Percentiles rank a stretch among this genome's conserved stretches.
Evolutionary conservation across 2,888 invertebrate genomes (phyloP).

Genomic region (Pseudeuparius sepicola): DNA sequence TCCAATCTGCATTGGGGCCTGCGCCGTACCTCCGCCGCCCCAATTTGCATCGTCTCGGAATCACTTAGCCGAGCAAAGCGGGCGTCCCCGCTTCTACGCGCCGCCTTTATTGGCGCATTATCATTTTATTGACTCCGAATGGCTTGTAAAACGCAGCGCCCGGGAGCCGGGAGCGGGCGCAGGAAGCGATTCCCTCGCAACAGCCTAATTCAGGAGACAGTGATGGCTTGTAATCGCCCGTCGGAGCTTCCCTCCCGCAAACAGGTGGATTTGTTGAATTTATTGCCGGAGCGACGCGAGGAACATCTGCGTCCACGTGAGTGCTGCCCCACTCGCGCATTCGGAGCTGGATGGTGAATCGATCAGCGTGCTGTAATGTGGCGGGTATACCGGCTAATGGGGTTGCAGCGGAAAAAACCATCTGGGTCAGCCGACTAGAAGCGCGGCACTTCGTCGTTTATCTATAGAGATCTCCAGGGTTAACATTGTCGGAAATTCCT

Average conservation of each 20-base stretch:
- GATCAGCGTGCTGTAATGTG: no score
- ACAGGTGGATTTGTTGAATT: conserved; percentile 41
- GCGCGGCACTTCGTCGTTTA: no score
- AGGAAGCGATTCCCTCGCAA: conserved; percentile 40
- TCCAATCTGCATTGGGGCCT: no score
- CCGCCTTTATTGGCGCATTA: conserved; percentile 42
- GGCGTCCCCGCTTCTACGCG: conserved; percentile 31
- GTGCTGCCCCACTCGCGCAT: conserved; percentile 11
- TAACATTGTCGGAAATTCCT: no score
- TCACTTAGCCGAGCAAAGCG: conserved; percentile 35
- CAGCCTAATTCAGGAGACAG: conserved; percentile 43
- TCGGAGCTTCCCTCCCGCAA: conserved; percentile 36
- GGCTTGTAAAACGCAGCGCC: conserved; percentile 45
- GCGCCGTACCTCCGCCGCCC: no score
- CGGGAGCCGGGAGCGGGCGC: conserved; percentile 36
- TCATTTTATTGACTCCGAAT: conserved; percentile 47
- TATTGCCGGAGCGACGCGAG: conserved; percentile 29
- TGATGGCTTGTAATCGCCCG: conserved; percentile 42
- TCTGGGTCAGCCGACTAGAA: no score
- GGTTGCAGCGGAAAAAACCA: no score
- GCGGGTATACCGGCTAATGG: no score
- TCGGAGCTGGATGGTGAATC: no score
- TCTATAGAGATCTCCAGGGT: no score
- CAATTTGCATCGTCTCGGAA: conserved; percentile 40
- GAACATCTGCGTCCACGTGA: conserved; percentile 24